These are phyloP conservation scores for Myotis pilosus DNA, from an alignment of 2,797 vertebrate genomes.

Conservation along the genomic window DNA sequence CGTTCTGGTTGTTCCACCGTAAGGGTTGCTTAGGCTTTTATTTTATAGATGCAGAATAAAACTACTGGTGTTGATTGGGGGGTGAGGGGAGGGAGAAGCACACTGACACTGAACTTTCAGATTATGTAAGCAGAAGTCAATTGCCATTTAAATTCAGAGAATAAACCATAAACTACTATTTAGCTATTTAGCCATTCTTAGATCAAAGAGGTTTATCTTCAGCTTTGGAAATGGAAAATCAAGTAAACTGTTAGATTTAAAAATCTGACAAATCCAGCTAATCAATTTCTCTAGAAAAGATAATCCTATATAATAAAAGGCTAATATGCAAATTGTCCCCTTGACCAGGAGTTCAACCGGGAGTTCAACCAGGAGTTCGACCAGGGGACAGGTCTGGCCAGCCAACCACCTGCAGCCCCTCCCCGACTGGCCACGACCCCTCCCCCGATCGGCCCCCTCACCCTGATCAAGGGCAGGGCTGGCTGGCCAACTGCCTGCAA, in stretches of 20 bases:
- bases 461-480: too few relatives aligned
- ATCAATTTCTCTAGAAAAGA: neutral
- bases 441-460: too few relatives aligned
- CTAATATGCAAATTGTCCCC: too few relatives aligned
- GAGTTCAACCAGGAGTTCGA: too few relatives aligned
- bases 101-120: neutral
- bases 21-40: too few relatives aligned
- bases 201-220: neutral
- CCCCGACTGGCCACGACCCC: too few relatives aligned
- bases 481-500: too few relatives aligned
- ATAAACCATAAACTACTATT: neutral
- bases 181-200: neutral
- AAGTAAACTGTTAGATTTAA: slow-evolving; percentile 18
- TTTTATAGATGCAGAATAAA: neutral
- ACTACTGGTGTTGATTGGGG: neutral
- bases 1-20: too few relatives aligned
- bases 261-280: slow-evolving; percentile 51
- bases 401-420: too few relatives aligned
- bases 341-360: too few relatives aligned
- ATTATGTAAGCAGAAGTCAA: neutral
- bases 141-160: neutral
- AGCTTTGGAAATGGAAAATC: neutral
- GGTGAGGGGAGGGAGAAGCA: neutral
- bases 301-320: neutral
- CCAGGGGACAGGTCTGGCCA: too few relatives aligned